Evolutionary conservation across 1,140 invertebrate species (phyloP).

Genomic region (Drosophila sp.): DNA sequence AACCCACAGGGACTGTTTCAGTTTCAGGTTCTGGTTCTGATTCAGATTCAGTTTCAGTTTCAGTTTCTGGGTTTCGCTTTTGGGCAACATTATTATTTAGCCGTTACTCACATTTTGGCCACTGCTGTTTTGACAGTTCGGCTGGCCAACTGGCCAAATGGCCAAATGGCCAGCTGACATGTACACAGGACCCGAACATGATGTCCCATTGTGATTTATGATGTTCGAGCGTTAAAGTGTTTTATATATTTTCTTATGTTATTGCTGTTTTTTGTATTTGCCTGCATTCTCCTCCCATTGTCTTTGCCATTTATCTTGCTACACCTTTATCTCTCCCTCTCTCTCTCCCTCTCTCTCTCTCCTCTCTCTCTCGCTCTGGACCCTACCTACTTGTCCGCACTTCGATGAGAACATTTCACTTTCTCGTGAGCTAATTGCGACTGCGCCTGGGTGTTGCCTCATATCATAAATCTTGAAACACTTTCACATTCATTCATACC

Average conservation of each 20-base stretch:
- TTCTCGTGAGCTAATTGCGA: slow-evolving; percentile 73
- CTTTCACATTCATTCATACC: slow-evolving; percentile 77
- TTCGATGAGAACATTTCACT: slow-evolving; percentile 80
- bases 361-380: not conserved
- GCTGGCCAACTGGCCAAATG: slow-evolving; percentile 30
- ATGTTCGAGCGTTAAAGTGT: slow-evolving; percentile 73
- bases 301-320: slow-evolving; percentile 50
- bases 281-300: slow-evolving; percentile 21
- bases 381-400: slow-evolving; percentile 70
- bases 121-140: slow-evolving; percentile 73
- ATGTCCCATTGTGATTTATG: slow-evolving; percentile 79
- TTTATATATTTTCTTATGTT: slow-evolving; percentile 48
- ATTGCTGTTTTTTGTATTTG: slow-evolving; percentile 4
- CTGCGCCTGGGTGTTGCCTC: slow-evolving; percentile 56
- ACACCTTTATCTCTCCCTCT: not conserved
- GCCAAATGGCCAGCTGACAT: slow-evolving; percentile 30
- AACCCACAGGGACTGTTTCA: slow-evolving; percentile 27
- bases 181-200: slow-evolving; percentile 43
- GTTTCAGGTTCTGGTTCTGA: too few species aligned
- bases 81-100: slow-evolving; percentile 78
- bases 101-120: slow-evolving; percentile 80
- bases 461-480: slow-evolving; percentile 80
- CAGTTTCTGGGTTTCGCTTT: slow-evolving; percentile 37
- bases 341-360: slow-evolving; percentile 5
- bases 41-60: too few species aligned